These are phyloP conservation scores for Adineta ricciae DNA, from an alignment of 2,888 invertebrate genomes.

Conservation along the genomic window DNA sequence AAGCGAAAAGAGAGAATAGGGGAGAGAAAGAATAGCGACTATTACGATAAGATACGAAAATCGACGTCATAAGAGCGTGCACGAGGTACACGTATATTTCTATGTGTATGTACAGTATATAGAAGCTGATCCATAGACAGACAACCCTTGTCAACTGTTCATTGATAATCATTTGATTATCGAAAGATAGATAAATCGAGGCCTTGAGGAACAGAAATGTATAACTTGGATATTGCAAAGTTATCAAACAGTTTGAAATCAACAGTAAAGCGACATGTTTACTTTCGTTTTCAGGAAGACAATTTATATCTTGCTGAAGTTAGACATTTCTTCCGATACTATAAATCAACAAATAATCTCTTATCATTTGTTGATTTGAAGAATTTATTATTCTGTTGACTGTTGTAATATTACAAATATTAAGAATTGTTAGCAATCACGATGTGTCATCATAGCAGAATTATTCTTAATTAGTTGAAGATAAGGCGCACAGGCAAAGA, in stretches of 20 bases:
- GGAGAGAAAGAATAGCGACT: background rate
- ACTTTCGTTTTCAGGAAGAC: too few species aligned
- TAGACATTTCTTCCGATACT: background rate
- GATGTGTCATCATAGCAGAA: background rate
- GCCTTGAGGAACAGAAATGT: background rate
- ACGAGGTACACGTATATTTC: background rate
- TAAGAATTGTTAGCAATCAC: background rate
- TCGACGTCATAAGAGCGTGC: background rate
- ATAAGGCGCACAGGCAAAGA: background rate
- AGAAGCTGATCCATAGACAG: background rate
- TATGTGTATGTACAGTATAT: background rate
- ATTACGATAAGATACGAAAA: constrained; percentile 10
- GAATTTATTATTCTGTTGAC: background rate
- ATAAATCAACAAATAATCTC: background rate
- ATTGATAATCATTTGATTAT: background rate
- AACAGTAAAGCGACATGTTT: background rate
- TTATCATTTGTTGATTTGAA: background rate
- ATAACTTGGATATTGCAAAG: background rate
- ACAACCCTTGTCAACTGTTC: background rate
- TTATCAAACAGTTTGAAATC: background rate
- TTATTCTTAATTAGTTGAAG: background rate
- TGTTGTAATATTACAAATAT: background rate
- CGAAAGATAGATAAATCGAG: background rate
- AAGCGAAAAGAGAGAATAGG: background rate
- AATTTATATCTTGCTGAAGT: background rate